Evolutionary conservation across 2,113 vertebrate genomes (phyloP).

Genomic region (Lepus americanus): DNA sequence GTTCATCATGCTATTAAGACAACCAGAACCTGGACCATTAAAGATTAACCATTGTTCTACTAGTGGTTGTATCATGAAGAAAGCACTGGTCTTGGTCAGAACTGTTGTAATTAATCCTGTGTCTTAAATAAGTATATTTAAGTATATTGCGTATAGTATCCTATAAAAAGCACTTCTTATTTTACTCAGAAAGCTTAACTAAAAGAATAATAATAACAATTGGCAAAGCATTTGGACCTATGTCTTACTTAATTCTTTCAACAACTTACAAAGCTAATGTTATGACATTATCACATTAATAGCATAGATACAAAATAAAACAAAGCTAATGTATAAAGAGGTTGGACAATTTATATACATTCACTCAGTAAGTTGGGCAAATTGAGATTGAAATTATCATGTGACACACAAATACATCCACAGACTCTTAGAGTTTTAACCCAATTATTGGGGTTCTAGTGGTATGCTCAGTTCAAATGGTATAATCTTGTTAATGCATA

Average conservation of each 20-base stretch:
- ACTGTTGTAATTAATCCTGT: neutral
- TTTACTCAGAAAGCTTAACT: neutral
- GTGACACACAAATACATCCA: neutral
- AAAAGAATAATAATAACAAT: neutral
- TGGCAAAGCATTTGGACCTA: neutral
- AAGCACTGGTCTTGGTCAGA: neutral
- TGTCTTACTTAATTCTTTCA: neutral
- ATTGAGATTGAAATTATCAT: conserved; percentile 46
- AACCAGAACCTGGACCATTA: neutral
- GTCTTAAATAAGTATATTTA: neutral
- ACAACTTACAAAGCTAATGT: neutral
- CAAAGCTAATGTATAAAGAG: neutral
- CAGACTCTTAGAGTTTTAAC: conserved; percentile 41
- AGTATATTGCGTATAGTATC: neutral
- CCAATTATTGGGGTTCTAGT: conserved; percentile 63
- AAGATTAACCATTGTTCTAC: neutral
- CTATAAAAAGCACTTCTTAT: neutral
- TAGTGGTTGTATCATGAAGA: neutral
- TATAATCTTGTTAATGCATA: neutral
- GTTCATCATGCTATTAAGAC: neutral
- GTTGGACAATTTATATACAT: neutral
- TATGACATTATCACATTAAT: neutral
- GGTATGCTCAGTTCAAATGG: neutral
- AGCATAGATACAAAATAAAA: neutral
- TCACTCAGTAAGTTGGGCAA: neutral